Evolutionary conservation across 2,888 invertebrate species (phyloP), one percentile per base, ranked within the genome.

Genomic region (Charanyca ferruginea): DNA sequence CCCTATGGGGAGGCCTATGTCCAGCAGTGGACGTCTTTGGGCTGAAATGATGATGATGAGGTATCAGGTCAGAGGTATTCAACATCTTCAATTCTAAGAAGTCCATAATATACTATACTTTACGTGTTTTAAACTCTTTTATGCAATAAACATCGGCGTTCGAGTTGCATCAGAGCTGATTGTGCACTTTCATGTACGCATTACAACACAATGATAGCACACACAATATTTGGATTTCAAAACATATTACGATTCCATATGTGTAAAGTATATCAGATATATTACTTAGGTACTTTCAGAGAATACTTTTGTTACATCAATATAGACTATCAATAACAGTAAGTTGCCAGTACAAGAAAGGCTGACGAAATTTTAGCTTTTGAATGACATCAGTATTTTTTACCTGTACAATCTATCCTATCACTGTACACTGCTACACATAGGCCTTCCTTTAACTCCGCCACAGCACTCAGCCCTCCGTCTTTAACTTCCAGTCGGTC

Each of bases 131-230:
- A 9, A 53, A 48, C 52, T 49, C 28, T 18, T 79, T 67, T 47
- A 35, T 45, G 76, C 76, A 74, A 79, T 48, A 60, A 22, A 20
- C 13, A 23, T 53, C 22, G 38, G 13, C 45, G 51, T 32, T 35
- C 18, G 13, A 28, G 22, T 74, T 79, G 76, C 80, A 53, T 67
- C 45, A 74, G 8, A 35, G 59, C 35, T 42, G 80, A 74, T 67
- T 49, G 57, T 61, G 69, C 80, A 75, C 42, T 79, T 74, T 48
- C 55, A 44, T 79, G 68, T 8, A 48, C 52, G 45, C 25, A 60
- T 74, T 79, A 41, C 75, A 45, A 58, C 76, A 74, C 22, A 59
- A 18, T 75, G 70, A 76, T 60, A 63, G 52, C 57, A 67, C 60
- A 59, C 67, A 61, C 68, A 60, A 53, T 75, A 74, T 60, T 77